Percentiles rank a stretch among this genome's conserved stretches.
Conservation (phyloP, 1,140 invertebrate genomes). For the Ctenoplectra terminalis region DNA sequence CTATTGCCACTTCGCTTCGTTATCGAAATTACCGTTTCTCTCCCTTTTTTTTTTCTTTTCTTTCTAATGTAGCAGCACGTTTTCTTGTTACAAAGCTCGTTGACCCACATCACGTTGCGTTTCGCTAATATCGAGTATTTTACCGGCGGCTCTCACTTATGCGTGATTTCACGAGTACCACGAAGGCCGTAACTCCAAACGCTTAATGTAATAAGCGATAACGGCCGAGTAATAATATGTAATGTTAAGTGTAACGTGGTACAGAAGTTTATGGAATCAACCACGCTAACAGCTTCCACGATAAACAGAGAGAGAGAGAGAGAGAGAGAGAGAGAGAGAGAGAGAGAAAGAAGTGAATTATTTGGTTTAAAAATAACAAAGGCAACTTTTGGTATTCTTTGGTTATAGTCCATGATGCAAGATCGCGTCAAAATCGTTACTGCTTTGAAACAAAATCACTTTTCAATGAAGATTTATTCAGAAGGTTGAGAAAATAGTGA, state of each 20-base stretch:
- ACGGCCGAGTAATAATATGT: not conserved
- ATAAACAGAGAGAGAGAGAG: not conserved
- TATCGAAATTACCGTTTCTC: not conserved
- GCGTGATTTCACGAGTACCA: not conserved
- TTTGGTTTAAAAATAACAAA: not conserved
- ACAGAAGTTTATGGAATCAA: not conserved
- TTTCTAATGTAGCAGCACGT: too few relatives aligned
- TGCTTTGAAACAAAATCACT: too few relatives aligned
- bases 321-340: too few relatives aligned
- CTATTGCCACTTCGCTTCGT: not conserved
- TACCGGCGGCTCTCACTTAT: not conserved
- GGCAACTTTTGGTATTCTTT: too few relatives aligned
- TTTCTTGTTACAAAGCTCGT: not conserved
- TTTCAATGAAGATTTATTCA: too few relatives aligned
- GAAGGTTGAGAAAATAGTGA: too few relatives aligned
- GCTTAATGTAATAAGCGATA: slow-evolving; percentile 31
- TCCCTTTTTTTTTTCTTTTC: not conserved
- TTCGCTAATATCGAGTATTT: slow-evolving; percentile 2
- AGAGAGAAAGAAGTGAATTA: too few relatives aligned
- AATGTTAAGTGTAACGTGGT: slow-evolving; percentile 13
- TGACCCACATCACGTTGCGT: slow-evolving; percentile 3
- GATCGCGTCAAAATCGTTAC: too few relatives aligned
- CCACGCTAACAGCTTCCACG: slow-evolving; percentile 8
- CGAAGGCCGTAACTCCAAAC: slow-evolving; percentile 1
- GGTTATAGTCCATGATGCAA: not conserved